These are phyloP conservation scores for Riparia riparia DNA, from an alignment of 2,113 vertebrate species.

Conservation along the genomic window DNA sequence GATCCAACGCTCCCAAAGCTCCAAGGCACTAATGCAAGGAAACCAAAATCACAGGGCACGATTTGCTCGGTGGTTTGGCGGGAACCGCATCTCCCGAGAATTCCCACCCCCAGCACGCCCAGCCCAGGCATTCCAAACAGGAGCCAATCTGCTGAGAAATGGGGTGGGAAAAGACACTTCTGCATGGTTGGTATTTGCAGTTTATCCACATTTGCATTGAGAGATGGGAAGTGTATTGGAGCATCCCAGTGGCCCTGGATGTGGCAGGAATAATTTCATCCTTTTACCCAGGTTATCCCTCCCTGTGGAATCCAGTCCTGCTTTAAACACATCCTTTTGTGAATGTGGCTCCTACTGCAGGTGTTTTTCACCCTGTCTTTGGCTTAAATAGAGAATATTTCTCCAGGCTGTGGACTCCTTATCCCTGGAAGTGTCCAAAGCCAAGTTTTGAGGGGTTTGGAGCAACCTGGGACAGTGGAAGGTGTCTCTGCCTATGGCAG, in stretches of 20 bases:
- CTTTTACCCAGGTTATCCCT: background rate
- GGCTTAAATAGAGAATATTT: background rate
- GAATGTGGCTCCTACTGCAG: background rate
- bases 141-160: background rate
- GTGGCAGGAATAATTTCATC: background rate
- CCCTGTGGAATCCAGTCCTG: background rate
- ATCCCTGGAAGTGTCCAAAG: background rate
- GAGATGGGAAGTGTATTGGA: background rate
- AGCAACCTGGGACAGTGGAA: background rate
- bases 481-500: background rate
- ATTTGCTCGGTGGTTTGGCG: constrained; percentile 53
- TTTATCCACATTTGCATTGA: background rate
- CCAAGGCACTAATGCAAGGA: background rate
- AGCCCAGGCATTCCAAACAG: background rate
- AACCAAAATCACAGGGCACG: constrained; percentile 53
- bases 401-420: background rate
- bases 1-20: background rate
- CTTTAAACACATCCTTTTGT: background rate
- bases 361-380: background rate
- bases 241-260: background rate
- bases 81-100: constrained; percentile 18
- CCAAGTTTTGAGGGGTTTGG: background rate
- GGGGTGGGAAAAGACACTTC: background rate
- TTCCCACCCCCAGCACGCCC: background rate
- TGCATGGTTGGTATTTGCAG: background rate